phyloP scores from a whole-genome alignment of 2,113 vertebrate genomes.

The Phalacrocorax brasilianus region DNA sequence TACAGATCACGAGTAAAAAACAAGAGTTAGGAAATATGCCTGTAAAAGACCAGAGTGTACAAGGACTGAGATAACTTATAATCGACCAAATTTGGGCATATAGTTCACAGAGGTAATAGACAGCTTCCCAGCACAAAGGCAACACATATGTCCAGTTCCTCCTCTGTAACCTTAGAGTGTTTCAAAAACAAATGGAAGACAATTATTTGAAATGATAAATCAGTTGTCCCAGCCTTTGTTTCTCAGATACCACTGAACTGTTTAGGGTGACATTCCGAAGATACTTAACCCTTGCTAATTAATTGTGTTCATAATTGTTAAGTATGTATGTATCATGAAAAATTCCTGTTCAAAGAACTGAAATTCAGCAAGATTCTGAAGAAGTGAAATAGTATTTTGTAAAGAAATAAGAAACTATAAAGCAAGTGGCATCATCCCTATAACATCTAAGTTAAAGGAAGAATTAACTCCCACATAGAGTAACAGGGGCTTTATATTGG shows the following conservation, averaged over 20 bases:
- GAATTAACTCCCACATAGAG: neutral
- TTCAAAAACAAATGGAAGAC: neutral
- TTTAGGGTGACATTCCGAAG: neutral
- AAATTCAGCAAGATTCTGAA: neutral
- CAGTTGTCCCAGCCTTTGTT: neutral
- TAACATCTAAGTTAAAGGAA: neutral
- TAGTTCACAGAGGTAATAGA: neutral
- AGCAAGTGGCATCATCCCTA: fast-evolving
- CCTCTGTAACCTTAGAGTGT: neutral
- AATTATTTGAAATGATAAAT: neutral
- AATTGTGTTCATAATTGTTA: neutral
- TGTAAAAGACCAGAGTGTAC: neutral
- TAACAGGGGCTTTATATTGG: neutral
- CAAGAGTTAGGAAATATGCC: neutral
- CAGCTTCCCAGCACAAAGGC: neutral
- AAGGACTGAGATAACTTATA: neutral
- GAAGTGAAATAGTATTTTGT: neutral
- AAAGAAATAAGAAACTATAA: neutral
- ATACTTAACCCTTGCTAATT: neutral
- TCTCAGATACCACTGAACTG: neutral
- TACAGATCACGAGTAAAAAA: neutral
- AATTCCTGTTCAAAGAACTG: neutral
- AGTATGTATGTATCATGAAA: fast-evolving
- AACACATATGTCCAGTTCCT: neutral
- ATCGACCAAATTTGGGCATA: neutral